Conservation (phyloP, 2,888 invertebrate species). For the Caenorhabditis zanzibari region DNA sequence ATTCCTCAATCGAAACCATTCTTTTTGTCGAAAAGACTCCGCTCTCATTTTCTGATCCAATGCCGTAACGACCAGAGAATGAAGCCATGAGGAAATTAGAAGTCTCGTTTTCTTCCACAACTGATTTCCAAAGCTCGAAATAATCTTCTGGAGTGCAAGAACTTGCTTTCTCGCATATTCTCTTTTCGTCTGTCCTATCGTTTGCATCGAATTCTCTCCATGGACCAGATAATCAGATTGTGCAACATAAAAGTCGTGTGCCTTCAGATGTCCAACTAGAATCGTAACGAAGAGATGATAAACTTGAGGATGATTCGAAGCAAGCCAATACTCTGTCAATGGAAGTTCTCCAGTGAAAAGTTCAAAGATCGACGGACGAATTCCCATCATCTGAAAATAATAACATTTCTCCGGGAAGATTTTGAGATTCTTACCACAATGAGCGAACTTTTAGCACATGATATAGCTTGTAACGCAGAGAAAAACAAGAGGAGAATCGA, state of each 20-base stretch:
- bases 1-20: conserved; percentile 49
- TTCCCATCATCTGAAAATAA: conserved; percentile 77
- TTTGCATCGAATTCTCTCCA: conserved; percentile 17
- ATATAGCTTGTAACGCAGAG: conserved; percentile 46
- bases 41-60: conserved; percentile 34
- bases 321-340: conserved; percentile 51
- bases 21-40: conserved; percentile 24
- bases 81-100: conserved; percentile 43
- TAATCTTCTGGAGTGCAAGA: conserved; percentile 43
- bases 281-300: conserved; percentile 56
- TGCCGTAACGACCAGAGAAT: conserved; percentile 22
- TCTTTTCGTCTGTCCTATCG: conserved; percentile 51
- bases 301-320: conserved; percentile 57
- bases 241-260: conserved; percentile 70
- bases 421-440: conserved; percentile 62
- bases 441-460: conserved; percentile 54
- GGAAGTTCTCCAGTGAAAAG: conserved; percentile 67
- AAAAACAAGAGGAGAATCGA: conserved; percentile 46
- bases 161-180: conserved; percentile 57
- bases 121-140: conserved; percentile 30
- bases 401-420: too few relatives aligned
- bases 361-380: conserved; percentile 75
- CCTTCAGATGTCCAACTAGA: conserved; percentile 55
- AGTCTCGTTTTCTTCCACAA: conserved; percentile 34
- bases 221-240: conserved; percentile 66